phyloP scores from a whole-genome alignment of 2,888 invertebrate species.

The Epistrophe eligans region DNA sequence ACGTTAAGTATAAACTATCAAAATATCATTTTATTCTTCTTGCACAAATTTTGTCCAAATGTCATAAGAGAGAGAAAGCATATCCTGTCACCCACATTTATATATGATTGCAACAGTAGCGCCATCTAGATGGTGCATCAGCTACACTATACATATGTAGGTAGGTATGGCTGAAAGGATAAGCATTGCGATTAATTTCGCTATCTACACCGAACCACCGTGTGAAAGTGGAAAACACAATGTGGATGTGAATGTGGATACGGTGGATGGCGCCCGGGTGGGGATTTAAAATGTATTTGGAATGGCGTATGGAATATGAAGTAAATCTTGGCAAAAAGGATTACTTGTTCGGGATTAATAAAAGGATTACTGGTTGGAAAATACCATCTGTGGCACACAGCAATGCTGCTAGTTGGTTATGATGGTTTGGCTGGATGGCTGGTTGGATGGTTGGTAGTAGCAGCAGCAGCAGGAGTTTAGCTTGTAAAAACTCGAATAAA shows the following conservation, averaged over 20 bases:
- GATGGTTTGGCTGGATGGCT: slow-evolving; percentile 6
- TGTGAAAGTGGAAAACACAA: slow-evolving; percentile 48
- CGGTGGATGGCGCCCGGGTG: not conserved
- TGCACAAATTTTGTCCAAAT: not conserved
- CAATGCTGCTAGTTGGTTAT: slow-evolving; percentile 36
- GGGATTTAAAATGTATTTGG: not conserved
- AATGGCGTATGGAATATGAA: slow-evolving; percentile 50
- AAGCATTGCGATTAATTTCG: slow-evolving; percentile 59
- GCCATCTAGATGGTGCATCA: slow-evolving; percentile 24
- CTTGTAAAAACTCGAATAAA: slow-evolving; percentile 25
- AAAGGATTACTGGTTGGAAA: slow-evolving; percentile 74
- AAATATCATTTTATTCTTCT: slow-evolving; percentile 44
- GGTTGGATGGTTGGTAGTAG: not conserved
- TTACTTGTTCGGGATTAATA: slow-evolving; percentile 74
- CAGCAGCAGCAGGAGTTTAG: slow-evolving; percentile 15
- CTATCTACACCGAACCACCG: slow-evolving; percentile 64
- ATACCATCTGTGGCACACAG: slow-evolving; percentile 72
- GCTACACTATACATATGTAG: not conserved
- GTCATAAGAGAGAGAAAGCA: not conserved
- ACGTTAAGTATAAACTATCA: slow-evolving; percentile 64
- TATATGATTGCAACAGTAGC: slow-evolving; percentile 29
- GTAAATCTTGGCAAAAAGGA: slow-evolving; percentile 75
- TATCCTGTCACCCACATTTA: slow-evolving; percentile 44
- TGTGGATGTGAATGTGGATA: slow-evolving; percentile 20
- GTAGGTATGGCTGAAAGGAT: not conserved